Percentiles rank a stretch among this genome's conserved stretches.
phyloP scores from a whole-genome alignment of 2,888 invertebrate genomes.

The Melipona bicolor region DNA sequence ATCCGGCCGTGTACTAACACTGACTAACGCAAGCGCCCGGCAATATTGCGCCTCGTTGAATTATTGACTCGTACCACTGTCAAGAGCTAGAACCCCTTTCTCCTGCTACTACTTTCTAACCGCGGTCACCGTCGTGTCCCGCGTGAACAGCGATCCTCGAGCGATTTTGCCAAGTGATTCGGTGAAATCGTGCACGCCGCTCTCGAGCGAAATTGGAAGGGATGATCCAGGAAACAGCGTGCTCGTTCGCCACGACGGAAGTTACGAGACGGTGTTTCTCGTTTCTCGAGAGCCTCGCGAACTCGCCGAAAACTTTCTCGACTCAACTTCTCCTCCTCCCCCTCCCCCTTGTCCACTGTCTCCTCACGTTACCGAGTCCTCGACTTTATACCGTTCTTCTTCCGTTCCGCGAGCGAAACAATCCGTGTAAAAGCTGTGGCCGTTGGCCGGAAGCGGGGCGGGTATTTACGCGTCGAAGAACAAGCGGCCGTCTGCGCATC shows the following conservation, averaged over 20 bases:
- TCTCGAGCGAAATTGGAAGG: not conserved
- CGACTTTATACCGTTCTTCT: not conserved
- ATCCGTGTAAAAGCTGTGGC: conserved; percentile 42
- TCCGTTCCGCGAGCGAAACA: conserved; percentile 36
- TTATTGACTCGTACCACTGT: conserved; percentile 25
- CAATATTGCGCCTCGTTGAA: conserved; percentile 31
- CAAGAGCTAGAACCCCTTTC: not conserved
- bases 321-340: not conserved
- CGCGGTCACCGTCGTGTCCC: too few relatives aligned
- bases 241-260: conserved; percentile 5
- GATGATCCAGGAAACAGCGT: not conserved
- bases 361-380: not conserved
- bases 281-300: conserved; percentile 19
- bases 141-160: too few relatives aligned
- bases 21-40: conserved; percentile 29
- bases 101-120: not conserved
- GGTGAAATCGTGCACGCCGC: too few relatives aligned
- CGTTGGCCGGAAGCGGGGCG: conserved; percentile 32
- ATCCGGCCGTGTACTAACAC: conserved; percentile 29
- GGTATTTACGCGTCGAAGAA: conserved; percentile 61
- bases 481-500: conserved; percentile 38
- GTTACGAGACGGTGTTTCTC: not conserved
- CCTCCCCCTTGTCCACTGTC: not conserved
- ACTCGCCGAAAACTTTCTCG: conserved; percentile 36
- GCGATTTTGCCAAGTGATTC: too few relatives aligned